Evolutionary conservation across 2,797 vertebrate species (phyloP).

Genomic region (Notolabrus celidotus): DNA sequence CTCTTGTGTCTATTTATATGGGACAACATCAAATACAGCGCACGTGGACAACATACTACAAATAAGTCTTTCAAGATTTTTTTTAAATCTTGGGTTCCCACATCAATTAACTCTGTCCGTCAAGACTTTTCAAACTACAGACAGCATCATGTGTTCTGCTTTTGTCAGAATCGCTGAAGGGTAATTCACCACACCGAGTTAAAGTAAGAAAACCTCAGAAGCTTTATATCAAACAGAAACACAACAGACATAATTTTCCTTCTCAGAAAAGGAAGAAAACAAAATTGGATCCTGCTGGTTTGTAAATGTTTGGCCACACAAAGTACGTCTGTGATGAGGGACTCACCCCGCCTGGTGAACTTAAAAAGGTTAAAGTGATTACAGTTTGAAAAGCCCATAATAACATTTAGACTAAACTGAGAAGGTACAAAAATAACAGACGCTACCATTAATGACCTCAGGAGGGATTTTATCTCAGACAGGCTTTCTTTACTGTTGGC

Average conservation of each 20-base stretch:
- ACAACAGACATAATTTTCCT: background rate
- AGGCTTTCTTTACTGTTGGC: constrained; percentile 30
- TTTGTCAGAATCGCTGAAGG: too few species aligned
- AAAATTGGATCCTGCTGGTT: background rate
- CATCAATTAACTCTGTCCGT: too few species aligned
- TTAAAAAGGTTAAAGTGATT: constrained; percentile 46
- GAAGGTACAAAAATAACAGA: constrained; percentile 43
- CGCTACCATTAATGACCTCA: constrained; percentile 49
- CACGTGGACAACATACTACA: too few species aligned
- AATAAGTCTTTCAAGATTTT: too few species aligned
- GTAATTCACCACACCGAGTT: too few species aligned
- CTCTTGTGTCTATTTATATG: too few species aligned
- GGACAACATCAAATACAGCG: too few species aligned
- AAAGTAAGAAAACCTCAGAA: too few species aligned
- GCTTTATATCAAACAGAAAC: background rate
- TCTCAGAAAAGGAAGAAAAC: background rate
- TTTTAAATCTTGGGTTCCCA: too few species aligned
- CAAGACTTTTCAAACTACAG: too few species aligned
- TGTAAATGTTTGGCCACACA: constrained; percentile 6
- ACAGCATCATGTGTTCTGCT: too few species aligned
- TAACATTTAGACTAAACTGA: constrained; percentile 48
- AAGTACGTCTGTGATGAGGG: constrained; percentile 8
- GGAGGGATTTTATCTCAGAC: constrained; percentile 34
- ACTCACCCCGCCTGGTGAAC: constrained; percentile 1
- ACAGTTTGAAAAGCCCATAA: constrained; percentile 42